Evolutionary conservation across 1,140 invertebrate genomes (phyloP), one percentile per base, ranked within the genome.

Genomic region (Ips nitidus): DNA sequence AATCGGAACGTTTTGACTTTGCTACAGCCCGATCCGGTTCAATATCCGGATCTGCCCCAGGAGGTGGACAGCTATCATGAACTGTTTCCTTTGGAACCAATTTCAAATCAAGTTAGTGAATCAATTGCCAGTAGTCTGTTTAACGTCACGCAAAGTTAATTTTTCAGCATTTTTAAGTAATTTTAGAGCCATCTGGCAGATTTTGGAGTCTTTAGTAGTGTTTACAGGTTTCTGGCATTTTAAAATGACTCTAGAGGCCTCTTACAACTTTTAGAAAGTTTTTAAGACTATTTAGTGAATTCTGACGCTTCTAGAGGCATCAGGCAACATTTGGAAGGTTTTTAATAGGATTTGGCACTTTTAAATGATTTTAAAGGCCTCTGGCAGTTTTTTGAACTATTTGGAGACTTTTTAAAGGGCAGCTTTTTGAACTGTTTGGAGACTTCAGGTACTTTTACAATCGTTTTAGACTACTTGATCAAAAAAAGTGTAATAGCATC

Each of bases 21-120:
- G 75, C 84, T 90, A 50, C 89, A 91, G 75, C 86, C 89, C 4
- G 89, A 92, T 80, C 83, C 85, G 66, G 82, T 86, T 39, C 72
- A 72, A 63, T 74, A 70, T 69, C 70, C 77, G 84, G 94, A 96
- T 78, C 80, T 97, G 67, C 95, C 95, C 1, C 81, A 85, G 64
- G 90, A 92, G 78, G 90, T 98, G 60, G 94, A 97, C 76, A 93
- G 91, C 77, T 98, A 96, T 81, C 89, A 93, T 67, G 92, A 97
- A 59, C 78, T 98, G 38, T 90, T 89, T 75, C 95, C 94, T 0
- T 79, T 98, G 58, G 95, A 98, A 81, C 80, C 84, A 4, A 83
- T 87, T 68, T 71, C 76, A 80, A n/a, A 81, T 81, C 69, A 71
- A 52, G 68, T 70, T 37, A 52, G 39, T 22, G 22, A 22, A 22